Evolutionary conservation across 2,797 vertebrate genomes (phyloP), one percentile per base, ranked within the genome.

Genomic region (Graptemys geographica): DNA sequence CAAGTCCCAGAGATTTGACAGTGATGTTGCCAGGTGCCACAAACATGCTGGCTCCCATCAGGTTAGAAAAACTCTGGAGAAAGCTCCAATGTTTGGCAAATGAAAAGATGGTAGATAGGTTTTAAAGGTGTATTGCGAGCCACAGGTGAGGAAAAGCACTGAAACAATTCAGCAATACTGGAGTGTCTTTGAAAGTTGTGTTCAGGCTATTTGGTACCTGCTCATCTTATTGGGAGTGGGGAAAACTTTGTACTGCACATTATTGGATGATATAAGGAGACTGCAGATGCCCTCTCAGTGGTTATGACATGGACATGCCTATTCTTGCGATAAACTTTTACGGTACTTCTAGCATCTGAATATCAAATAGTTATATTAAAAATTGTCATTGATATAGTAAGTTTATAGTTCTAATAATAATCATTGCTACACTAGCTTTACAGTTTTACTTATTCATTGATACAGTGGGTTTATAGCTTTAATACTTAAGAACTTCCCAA

Each of bases 271-370:
- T 72, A 11, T 23, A 37, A 72, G 19, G 65, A n/a, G 19, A 41
- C 69, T 41, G 6, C 69, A 89, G 82, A 27, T 82, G 31, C 4
- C 86, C 3, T 84, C 80, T 84, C 79, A 94, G 44, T 52, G 84
- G 5, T 41, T 79, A 79, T 85, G 86, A 79, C 86, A 89, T 55
- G n/a, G 91, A 31, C 57, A 6, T 10, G 21, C 62, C 76, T 90
- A 79, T 88, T 92, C 13, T 91, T 57, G 44, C 87, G 91, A 2
- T 89, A 81, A 94, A 92, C 59, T 1, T 0, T n/a, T 91, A 92
- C 89, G 52, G 80, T 81, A 41, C 91, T 95, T 79, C 16, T 86
- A 94, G 87, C 88, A 95, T 81, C 33, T 92, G 52, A 80, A 69
- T 87, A 65, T 90, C 92, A 91, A 41, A 79, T 93, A 93, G 83